Evolutionary conservation across 2,113 vertebrate species (phyloP), one percentile per base, ranked within the genome.

Genomic region (Mugil cephalus): DNA sequence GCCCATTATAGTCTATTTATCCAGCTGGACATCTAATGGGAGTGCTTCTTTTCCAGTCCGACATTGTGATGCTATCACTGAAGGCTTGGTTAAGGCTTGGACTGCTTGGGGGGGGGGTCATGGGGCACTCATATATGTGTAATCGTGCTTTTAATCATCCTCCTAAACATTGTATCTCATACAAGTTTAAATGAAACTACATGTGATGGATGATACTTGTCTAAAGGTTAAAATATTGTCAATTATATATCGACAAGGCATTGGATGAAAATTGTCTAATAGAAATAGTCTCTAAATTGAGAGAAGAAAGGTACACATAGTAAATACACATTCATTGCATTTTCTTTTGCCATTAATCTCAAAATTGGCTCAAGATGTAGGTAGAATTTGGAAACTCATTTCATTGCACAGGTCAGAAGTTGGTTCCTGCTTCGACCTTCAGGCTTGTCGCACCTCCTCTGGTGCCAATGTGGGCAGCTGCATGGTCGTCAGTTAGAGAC

Each of bases 1-100:
- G 79, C 80, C 91, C 68, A 86, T 91, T 92, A 90, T 82, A 87
- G 87, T 87, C 82, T 87, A 89, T 90, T 88, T 92, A 91, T 92
- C 88, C 86, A 80, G 78, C 77, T 77, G 77, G 84, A 88, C 82
- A 91, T 92, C 91, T 91, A 92, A 89, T 91, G 86, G 91, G 89
- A 88, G 88, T 60, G 62, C 84, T 86, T 88, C 87, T 89, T 90
- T 82, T 80, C 75, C 69, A 79, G 76, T 84, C 50, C 65, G 4
- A 84, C 85, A 80, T 64, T 15, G 73, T 21, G 87, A 91, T 91
- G 72, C 76, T 91, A 89, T 90, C 87, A 8, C 71, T 56, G 58
- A 59, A 82, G 83, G 56, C 77, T 87, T 84, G 82, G 81, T 80
- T 87, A 75, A 84, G 75, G 79, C 77, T 69, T 58, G 67, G 82